Percentiles rank a stretch among this genome's conserved stretches.
These are phyloP conservation scores for Novumbra hubbsi DNA, from an alignment of 2,797 vertebrate species.

Conservation along the genomic window DNA sequence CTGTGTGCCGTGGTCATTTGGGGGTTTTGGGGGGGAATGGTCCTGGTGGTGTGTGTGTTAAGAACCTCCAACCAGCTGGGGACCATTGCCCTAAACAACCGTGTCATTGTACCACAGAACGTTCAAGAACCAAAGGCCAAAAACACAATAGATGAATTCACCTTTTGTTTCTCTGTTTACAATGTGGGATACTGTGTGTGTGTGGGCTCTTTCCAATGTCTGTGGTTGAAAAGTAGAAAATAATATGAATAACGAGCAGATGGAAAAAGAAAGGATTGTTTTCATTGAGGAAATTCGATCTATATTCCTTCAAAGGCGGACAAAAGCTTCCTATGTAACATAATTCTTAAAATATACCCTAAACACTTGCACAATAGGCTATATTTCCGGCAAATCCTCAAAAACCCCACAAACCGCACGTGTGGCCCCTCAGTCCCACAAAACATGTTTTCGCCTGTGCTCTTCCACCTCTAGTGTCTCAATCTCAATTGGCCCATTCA, in stretches of 20 bases:
- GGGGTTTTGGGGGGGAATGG: too few relatives aligned
- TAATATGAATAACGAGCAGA: background rate
- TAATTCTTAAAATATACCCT: background rate
- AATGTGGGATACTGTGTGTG: background rate
- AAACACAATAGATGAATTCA: background rate
- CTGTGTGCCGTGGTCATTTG: too few relatives aligned
- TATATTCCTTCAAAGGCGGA: background rate
- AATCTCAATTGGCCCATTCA: conserved; percentile 32
- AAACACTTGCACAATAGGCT: background rate
- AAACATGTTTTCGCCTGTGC: conserved; percentile 14
- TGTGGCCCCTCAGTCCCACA: background rate
- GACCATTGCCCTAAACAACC: too few relatives aligned
- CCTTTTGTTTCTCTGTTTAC: conserved; percentile 1
- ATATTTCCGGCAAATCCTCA: background rate
- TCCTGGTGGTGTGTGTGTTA: too few relatives aligned
- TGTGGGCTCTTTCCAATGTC: background rate
- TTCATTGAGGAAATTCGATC: background rate
- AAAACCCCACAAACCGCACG: background rate
- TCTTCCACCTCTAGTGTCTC: conserved; percentile 29
- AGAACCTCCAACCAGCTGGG: too few relatives aligned
- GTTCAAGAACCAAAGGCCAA: background rate
- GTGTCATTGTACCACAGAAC: background rate
- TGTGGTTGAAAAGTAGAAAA: background rate
- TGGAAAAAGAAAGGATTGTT: background rate
- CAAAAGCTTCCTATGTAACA: background rate